phyloP scores from a whole-genome alignment of 2,888 invertebrate genomes.

The Agrypnus murinus region DNA sequence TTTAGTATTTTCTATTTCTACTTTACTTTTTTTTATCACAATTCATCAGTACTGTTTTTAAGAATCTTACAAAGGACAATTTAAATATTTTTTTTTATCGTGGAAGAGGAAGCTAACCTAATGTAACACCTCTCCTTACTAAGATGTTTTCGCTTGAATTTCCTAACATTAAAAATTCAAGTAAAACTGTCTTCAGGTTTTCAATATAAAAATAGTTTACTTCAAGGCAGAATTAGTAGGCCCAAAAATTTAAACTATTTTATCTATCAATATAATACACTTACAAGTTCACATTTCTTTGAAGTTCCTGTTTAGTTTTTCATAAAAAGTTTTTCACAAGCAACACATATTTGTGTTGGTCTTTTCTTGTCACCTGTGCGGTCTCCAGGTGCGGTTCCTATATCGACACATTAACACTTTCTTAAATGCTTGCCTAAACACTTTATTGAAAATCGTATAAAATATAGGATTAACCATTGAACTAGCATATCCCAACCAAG shows the following conservation, averaged over 20 bases:
- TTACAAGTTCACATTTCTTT: too few species aligned
- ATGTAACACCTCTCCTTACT: neutral
- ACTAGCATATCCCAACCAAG: constrained; percentile 95
- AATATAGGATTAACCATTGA: constrained; percentile 97
- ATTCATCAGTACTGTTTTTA: constrained; percentile 56
- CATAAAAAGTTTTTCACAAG: constrained; percentile 29
- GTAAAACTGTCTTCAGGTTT: neutral
- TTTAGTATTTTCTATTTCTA: constrained; percentile 41
- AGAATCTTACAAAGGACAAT: constrained; percentile 25
- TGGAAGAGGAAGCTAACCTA: constrained; percentile 33
- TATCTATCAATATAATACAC: too few species aligned
- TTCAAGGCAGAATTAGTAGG: constrained; percentile 10
- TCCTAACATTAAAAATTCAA: constrained; percentile 6
- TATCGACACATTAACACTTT: constrained; percentile 88
- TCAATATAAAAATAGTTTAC: constrained; percentile 19
- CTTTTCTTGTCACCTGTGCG: constrained; percentile 71
- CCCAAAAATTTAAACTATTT: neutral
- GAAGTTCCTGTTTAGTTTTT: too few species aligned
- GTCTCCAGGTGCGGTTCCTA: constrained; percentile 76
- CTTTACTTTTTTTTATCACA: constrained; percentile 56
- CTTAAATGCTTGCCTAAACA: constrained; percentile 93
- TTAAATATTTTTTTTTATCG: constrained; percentile 4
- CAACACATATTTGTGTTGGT: constrained; percentile 48
- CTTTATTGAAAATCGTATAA: constrained; percentile 96
- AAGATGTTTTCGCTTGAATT: constrained; percentile 4